Conservation (phyloP, 2,797 vertebrate genomes). For the Galaxias olidus region DNA sequence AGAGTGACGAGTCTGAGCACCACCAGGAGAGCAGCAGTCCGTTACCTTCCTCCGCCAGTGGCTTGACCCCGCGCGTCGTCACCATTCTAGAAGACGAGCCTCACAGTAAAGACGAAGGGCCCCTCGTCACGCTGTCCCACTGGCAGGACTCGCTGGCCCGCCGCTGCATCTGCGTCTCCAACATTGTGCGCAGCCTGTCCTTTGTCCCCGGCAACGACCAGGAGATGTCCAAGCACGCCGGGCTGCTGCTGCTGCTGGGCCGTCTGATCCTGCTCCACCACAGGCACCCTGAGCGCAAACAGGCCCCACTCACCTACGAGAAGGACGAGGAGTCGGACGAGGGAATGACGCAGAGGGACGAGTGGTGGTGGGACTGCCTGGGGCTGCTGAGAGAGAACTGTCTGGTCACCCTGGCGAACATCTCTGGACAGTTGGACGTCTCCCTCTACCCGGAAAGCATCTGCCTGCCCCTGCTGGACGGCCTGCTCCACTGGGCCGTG, state of each 20-base stretch:
- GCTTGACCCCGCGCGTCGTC: slow-evolving; percentile 74
- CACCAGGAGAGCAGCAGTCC: slow-evolving; percentile 75
- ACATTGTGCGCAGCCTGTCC: slow-evolving; percentile 96
- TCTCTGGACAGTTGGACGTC: slow-evolving; percentile 97
- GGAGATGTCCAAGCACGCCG: slow-evolving; percentile 97
- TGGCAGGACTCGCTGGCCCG: slow-evolving; percentile 97
- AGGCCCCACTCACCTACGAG: slow-evolving; percentile 94
- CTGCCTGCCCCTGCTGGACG: slow-evolving; percentile 96
- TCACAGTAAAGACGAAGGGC: slow-evolving; percentile 97
- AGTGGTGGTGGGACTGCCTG: slow-evolving; percentile 99
- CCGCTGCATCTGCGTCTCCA: slow-evolving; percentile 96
- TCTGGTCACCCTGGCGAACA: slow-evolving; percentile 95
- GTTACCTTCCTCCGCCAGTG: slow-evolving; percentile 71
- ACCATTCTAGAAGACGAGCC: slow-evolving; percentile 96
- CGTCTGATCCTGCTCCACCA: slow-evolving; percentile 95
- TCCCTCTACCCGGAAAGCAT: slow-evolving; percentile 97
- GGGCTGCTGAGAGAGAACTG: slow-evolving; percentile 97
- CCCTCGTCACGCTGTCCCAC: slow-evolving; percentile 88
- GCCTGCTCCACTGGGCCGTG: slow-evolving; percentile 97
- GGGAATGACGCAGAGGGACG: slow-evolving; percentile 90
- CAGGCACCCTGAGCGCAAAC: slow-evolving; percentile 94
- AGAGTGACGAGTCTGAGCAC: slow-evolving; percentile 62
- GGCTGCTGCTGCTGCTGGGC: slow-evolving; percentile 91
- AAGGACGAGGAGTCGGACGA: slow-evolving; percentile 96
- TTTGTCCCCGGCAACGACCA: slow-evolving; percentile 97